phyloP scores from a whole-genome alignment of 2,888 invertebrate genomes.

The Lomographa bimaculata region DNA sequence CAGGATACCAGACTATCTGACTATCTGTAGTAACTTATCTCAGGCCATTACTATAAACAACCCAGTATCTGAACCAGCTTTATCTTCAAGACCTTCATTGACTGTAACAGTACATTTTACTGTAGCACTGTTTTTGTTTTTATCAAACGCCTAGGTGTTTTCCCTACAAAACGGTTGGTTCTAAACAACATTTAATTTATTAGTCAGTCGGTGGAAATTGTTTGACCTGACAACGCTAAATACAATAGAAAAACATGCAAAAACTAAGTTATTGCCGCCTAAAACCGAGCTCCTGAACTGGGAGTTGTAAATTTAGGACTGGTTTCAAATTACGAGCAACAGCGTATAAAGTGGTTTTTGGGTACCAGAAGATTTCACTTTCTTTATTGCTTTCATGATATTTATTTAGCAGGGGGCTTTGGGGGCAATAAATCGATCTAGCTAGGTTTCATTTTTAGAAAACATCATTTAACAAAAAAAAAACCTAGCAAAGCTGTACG shows the following conservation, averaged over 20 bases:
- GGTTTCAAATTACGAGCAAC: constrained; percentile 35
- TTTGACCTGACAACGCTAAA: constrained; percentile 30
- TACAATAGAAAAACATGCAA: constrained; percentile 55
- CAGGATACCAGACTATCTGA: constrained; percentile 11
- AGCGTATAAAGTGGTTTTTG: constrained; percentile 32
- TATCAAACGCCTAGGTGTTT: constrained; percentile 14
- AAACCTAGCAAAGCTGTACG: too few relatives aligned
- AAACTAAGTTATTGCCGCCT: constrained; percentile 71
- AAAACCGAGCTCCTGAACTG: constrained; percentile 70
- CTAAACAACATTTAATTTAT: constrained; percentile 35
- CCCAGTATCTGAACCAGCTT: constrained; percentile 10
- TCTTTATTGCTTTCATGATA: too few relatives aligned
- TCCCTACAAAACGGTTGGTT: constrained; percentile 25
- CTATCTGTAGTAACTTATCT: constrained; percentile 13
- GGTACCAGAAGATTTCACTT: constrained; percentile 6
- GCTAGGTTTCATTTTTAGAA: too few relatives aligned
- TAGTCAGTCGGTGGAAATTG: constrained; percentile 44
- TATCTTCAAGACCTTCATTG: constrained; percentile 13
- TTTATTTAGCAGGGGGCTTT: too few relatives aligned
- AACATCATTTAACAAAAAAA: too few relatives aligned
- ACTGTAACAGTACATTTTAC: constrained; percentile 6
- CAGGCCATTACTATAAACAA: constrained; percentile 8
- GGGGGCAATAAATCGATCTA: too few relatives aligned
- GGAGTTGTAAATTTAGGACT: constrained; percentile 64
- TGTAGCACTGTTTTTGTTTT: too few relatives aligned